A percentile compares a stretch with the other conserved stretches of the same genome.
These are phyloP conservation scores for Equus quagga DNA, from an alignment of 2,113 vertebrate genomes.

Conservation along the genomic window DNA sequence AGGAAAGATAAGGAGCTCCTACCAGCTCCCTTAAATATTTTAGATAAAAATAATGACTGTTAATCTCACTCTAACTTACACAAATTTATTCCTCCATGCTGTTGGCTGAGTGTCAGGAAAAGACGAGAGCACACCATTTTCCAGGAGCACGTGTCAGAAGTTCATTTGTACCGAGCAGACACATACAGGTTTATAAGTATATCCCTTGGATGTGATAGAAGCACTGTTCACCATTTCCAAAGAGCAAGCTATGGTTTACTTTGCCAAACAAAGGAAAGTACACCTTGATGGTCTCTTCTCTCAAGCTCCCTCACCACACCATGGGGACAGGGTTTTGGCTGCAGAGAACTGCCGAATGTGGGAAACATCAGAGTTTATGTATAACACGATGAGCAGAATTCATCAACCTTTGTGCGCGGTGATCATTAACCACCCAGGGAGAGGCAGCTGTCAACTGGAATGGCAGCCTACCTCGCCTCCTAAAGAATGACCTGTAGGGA, in stretches of 20 bases:
- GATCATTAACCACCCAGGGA: background rate
- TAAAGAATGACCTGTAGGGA: background rate
- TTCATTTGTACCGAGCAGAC: background rate
- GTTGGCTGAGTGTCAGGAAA: conserved; percentile 33
- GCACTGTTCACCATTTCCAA: background rate
- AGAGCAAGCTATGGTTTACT: background rate
- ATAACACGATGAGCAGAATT: background rate
- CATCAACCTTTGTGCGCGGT: background rate
- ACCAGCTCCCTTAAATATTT: conserved; percentile 76
- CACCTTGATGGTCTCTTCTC: background rate
- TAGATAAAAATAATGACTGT: conserved; percentile 72
- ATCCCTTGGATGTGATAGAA: background rate
- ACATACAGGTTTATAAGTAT: background rate
- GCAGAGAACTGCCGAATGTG: background rate
- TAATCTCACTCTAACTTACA: conserved; percentile 66
- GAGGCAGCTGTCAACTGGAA: background rate
- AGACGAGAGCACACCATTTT: background rate
- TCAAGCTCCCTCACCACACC: rapidly evolving
- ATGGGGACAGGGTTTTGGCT: rapidly evolving
- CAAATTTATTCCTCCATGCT: background rate
- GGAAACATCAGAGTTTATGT: background rate
- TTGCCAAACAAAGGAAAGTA: background rate
- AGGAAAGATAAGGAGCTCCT: conserved; percentile 57
- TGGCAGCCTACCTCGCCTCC: background rate
- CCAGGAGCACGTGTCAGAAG: background rate